A percentile compares a stretch with the other conserved stretches of the same genome.
Conservation (phyloP, 2,113 vertebrate genomes). For the Hydrochoerus hydrochaeris region DNA sequence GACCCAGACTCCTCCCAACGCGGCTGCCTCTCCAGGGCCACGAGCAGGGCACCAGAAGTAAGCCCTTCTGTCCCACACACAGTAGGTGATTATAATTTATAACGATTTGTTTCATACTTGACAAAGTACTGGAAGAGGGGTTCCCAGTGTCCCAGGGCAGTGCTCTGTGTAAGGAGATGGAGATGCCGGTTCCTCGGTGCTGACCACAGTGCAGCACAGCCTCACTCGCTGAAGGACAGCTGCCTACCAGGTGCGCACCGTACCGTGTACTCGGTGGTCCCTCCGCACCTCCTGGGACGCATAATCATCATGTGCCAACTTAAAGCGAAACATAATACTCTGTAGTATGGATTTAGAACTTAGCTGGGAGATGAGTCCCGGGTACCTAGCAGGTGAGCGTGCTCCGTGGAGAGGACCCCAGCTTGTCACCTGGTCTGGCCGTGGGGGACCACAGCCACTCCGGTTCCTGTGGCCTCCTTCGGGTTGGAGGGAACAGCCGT, state of each 20-base stretch:
- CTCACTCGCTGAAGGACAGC: background rate
- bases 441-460: background rate
- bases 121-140: background rate
- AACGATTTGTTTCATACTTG: background rate
- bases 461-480: background rate
- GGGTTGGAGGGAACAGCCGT: background rate
- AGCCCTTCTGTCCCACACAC: background rate
- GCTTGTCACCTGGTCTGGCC: background rate
- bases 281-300: too few relatives aligned
- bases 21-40: background rate
- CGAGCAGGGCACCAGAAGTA: background rate
- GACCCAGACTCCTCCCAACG: background rate
- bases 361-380: background rate
- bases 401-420: accelerated
- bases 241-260: background rate
- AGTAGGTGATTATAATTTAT: background rate
- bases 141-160: background rate
- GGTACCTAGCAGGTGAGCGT: too few relatives aligned
- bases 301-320: background rate
- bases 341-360: background rate
- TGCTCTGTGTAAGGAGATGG: background rate
- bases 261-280: too few relatives aligned
- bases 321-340: background rate
- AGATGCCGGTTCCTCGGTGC: background rate
- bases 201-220: background rate